A percentile compares a stretch with the other conserved stretches of the same genome.
phyloP scores from a whole-genome alignment of 2,113 vertebrate genomes.

The Chelonoidis abingdonii region DNA sequence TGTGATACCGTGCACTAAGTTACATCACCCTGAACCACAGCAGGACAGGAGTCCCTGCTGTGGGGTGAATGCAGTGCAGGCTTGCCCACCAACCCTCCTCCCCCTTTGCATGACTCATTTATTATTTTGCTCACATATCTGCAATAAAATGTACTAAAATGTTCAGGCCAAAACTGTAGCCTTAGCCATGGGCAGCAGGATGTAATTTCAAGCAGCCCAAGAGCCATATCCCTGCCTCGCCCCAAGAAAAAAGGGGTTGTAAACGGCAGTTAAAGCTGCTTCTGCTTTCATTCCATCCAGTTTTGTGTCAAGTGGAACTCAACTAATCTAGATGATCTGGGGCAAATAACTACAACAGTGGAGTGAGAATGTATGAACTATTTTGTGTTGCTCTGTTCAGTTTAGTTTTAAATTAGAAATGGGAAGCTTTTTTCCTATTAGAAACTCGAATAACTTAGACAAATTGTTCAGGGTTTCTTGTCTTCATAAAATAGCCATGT shows the following conservation, averaged over 20 bases:
- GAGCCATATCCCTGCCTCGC: fast-evolving
- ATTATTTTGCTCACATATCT: too few relatives aligned
- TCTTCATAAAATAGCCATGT: neutral
- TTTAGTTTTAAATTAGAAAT: neutral
- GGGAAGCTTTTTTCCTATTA: neutral
- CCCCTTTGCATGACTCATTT: too few relatives aligned
- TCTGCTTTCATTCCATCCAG: neutral
- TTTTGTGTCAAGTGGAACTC: neutral
- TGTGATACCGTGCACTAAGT: too few relatives aligned
- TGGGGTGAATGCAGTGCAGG: too few relatives aligned
- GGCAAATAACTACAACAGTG: neutral
- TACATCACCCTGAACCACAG: too few relatives aligned
- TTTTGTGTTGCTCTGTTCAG: neutral
- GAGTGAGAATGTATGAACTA: neutral
- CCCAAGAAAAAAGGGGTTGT: neutral
- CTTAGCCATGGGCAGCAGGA: neutral
- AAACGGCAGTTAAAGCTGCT: neutral
- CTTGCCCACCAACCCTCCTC: too few relatives aligned
- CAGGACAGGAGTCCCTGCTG: too few relatives aligned
- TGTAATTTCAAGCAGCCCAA: neutral
- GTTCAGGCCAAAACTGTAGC: too few relatives aligned
- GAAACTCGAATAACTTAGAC: neutral
- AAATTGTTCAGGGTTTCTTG: neutral
- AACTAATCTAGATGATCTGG: neutral
- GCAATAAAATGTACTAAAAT: too few relatives aligned